Conservation (phyloP, 2,113 vertebrate species). For the Gnathonemus longibarbis region DNA sequence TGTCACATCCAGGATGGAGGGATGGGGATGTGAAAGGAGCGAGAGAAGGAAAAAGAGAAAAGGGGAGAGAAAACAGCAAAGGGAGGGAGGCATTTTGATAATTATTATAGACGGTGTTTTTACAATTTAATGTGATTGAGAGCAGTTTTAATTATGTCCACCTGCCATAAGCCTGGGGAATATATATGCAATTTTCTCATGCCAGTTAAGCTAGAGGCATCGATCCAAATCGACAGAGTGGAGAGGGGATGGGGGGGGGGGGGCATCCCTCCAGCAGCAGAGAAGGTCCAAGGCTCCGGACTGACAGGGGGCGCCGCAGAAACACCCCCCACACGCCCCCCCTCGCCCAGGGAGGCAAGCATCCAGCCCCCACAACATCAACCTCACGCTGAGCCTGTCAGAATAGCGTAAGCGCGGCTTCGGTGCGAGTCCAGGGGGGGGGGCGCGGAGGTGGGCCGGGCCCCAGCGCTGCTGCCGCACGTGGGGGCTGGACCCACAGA, state of each 20-base stretch:
- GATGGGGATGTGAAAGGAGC: background rate
- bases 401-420: conserved; percentile 37
- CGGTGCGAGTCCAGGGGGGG: conserved; percentile 17
- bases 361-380: conserved; percentile 52
- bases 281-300: conserved; percentile 33
- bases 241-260: conserved; percentile 30
- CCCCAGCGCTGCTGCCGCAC: background rate
- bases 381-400: conserved; percentile 56
- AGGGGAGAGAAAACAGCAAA: background rate
- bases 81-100: background rate
- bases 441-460: background rate
- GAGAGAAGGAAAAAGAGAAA: conserved; percentile 21
- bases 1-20: background rate
- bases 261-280: conserved; percentile 35
- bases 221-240: background rate
- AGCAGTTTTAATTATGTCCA: background rate
- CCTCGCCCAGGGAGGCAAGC: conserved; percentile 43
- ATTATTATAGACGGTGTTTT: background rate
- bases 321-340: conserved; percentile 19
- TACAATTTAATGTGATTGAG: background rate
- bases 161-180: background rate
- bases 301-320: conserved; percentile 50
- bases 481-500: background rate
- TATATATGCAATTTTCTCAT: background rate
- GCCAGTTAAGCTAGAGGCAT: background rate